Evolutionary conservation across 2,797 vertebrate genomes (phyloP).

Genomic region (Megalops cyprinoides): DNA sequence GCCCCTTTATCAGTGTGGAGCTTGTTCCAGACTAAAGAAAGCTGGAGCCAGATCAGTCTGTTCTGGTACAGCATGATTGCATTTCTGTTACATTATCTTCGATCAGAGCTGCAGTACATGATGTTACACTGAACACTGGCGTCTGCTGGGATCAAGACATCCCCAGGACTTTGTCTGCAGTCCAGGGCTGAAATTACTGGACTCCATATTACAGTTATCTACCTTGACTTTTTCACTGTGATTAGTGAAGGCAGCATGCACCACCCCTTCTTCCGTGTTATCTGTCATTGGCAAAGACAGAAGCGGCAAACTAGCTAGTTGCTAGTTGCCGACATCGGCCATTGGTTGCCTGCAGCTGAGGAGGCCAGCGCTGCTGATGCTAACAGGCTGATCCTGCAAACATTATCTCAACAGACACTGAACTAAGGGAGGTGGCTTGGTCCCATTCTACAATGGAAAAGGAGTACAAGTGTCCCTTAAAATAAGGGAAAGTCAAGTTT

Average conservation of each 20-base stretch:
- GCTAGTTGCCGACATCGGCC: too few species aligned
- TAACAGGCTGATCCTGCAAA: background rate
- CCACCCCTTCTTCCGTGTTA: background rate
- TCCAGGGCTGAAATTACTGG: background rate
- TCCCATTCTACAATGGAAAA: background rate
- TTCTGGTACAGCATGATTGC: background rate
- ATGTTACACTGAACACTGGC: background rate
- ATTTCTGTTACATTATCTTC: conserved; percentile 10
- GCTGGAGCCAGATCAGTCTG: background rate
- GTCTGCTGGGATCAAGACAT: background rate
- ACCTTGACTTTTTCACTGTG: background rate
- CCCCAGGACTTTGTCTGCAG: conserved; percentile 13
- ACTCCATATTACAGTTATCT: background rate
- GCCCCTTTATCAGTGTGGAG: background rate
- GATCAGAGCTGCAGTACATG: too few species aligned
- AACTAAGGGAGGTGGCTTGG: too few species aligned
- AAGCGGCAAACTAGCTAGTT: too few species aligned
- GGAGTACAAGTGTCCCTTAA: background rate
- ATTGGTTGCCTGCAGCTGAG: too few species aligned
- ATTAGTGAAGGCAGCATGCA: background rate
- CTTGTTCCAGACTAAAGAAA: background rate
- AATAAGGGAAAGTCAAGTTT: background rate
- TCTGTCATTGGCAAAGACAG: too few species aligned
- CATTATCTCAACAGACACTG: too few species aligned
- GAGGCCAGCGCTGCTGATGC: background rate